Base-by-base conservation (phyloP, 2,888 invertebrate genomes). In the Limenitis camilla region DNA sequence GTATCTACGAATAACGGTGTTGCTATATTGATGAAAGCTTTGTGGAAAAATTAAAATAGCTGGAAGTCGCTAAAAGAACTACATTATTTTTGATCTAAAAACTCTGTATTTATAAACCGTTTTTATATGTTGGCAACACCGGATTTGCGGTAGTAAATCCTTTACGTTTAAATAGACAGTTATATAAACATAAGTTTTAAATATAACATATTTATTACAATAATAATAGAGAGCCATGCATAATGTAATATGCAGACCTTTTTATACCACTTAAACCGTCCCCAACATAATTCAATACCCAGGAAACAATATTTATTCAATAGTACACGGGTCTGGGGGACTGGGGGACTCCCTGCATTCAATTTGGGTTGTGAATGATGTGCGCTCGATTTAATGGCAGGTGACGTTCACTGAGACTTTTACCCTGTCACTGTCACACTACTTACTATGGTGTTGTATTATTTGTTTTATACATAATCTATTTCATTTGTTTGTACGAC, bases 361-460 rank as follows among this genome's bases (percentile, higher is more conserved):
- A 79, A 79, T 81, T 81, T 78, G 78, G 72, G 79, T 76, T 65
- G 78, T 72, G 76, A 78, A 80, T 81, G 81, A 80, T 72, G 75
- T 79, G 66, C 75, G 79, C 78, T 75, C 80, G 72, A 77, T 83
- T 82, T 85, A 77, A 81, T 76, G 65, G 71, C 83, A 83, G 84
- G 83, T 84, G 84, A 82, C 80, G 74, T 70, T 72, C 69, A 66
- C 66, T 56, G 61, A 55, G 38, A 39, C 54, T 27, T 41, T 56
- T 56, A 53, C 61, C 57, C 59, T 44, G 50, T 39, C 46, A n/a
- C 28, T 43, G 19, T 27, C 9, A 9, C 27, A 9, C 1, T 30
- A 40, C 35, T 38, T 19, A 19, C 8, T 29, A 2, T 32, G 44
- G 19, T 29, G 35, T 7, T 29, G 35, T 36, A 29, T 27, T n/a